Percentiles rank a stretch among this genome's conserved stretches.
Evolutionary conservation across 2,113 vertebrate genomes (phyloP).

Genomic region (Rhinoderma darwinii): DNA sequence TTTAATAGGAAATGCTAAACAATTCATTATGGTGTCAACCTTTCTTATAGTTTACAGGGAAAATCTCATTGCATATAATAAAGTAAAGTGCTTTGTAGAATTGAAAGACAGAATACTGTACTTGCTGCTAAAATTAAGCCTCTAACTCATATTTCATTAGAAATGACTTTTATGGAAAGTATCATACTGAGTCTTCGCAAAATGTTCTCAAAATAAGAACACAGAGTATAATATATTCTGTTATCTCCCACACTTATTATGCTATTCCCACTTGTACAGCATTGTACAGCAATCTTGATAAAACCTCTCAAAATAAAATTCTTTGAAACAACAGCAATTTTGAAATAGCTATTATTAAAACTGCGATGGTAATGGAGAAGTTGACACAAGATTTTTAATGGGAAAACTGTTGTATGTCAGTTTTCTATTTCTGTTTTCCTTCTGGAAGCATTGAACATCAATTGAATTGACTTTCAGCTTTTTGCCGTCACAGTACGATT

Average conservation of each 20-base stretch:
- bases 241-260: slow-evolving; percentile 26
- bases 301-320: slow-evolving; percentile 27
- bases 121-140: neutral
- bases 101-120: neutral
- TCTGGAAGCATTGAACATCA: neutral
- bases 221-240: slow-evolving; percentile 19
- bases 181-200: slow-evolving; percentile 16
- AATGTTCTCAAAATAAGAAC: slow-evolving; percentile 38
- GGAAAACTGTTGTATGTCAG: neutral
- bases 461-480: neutral
- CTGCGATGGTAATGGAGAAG: neutral
- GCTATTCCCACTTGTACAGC: slow-evolving; percentile 24
- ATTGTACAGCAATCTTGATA: slow-evolving; percentile 33
- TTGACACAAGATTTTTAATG: neutral
- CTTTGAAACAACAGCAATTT: slow-evolving; percentile 24
- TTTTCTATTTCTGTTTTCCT: neutral
- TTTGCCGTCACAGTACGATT: neutral
- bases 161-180: neutral
- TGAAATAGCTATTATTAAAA: slow-evolving; percentile 26
- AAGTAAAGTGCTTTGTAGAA: neutral
- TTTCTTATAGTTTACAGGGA: neutral
- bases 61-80: neutral
- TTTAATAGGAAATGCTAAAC: neutral
- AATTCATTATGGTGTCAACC: neutral
- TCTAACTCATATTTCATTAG: neutral